Evolutionary conservation across 2,888 invertebrate genomes (phyloP).

Genomic region (Chrysopilus asiliformis): DNA sequence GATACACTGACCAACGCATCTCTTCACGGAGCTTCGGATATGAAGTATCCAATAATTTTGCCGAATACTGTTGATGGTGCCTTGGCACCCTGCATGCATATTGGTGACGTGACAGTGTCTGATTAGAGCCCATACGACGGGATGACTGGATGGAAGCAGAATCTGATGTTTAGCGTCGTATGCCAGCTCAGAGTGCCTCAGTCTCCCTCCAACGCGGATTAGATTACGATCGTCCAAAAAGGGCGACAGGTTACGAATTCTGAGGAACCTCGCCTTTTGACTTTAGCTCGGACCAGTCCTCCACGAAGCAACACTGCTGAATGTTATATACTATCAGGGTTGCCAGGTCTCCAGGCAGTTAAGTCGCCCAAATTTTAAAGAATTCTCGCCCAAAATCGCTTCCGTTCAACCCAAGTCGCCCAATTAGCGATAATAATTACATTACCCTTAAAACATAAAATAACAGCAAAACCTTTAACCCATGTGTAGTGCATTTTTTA

Average conservation of each 20-base stretch:
- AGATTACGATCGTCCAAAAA: slow-evolving; percentile 11
- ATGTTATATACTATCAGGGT: too few relatives aligned
- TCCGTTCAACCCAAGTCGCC: too few relatives aligned
- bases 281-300: neutral
- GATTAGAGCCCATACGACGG: slow-evolving; percentile 2
- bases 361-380: too few relatives aligned
- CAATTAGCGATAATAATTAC: too few relatives aligned
- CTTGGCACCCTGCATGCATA: slow-evolving; percentile 7
- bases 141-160: slow-evolving; percentile 5
- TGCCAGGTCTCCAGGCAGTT: too few relatives aligned
- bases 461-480: too few relatives aligned
- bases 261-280: neutral
- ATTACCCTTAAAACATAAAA: too few relatives aligned
- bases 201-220: slow-evolving; percentile 13
- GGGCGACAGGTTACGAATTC: slow-evolving; percentile 3
- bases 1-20: slow-evolving; percentile 2
- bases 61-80: slow-evolving; percentile 5
- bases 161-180: slow-evolving; percentile 6
- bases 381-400: too few relatives aligned
- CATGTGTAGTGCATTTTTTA: too few relatives aligned
- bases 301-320: neutral
- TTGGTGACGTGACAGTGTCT: slow-evolving; percentile 5
- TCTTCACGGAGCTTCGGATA: slow-evolving; percentile 1
- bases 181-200: slow-evolving; percentile 9
- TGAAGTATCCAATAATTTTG: slow-evolving; percentile 4